These are phyloP conservation scores for Nasonia oneida DNA, from an alignment of 2,888 invertebrate genomes.

Conservation along the genomic window DNA sequence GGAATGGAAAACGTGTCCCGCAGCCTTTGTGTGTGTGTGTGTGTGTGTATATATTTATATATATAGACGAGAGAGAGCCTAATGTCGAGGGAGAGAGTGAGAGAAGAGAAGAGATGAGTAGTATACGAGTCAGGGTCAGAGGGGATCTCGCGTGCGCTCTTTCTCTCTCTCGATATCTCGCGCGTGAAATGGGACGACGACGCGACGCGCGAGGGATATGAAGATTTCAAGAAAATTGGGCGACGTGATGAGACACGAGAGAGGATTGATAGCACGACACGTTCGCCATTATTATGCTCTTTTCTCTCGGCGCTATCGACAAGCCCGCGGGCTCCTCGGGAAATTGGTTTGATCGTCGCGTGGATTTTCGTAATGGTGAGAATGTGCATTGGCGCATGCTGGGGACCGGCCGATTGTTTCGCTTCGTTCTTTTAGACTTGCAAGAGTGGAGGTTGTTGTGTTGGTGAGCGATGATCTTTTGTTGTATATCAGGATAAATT, in stretches of 20 bases:
- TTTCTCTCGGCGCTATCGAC: not conserved
- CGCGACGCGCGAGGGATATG: not conserved
- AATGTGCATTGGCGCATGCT: not conserved
- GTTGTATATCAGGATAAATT: too few relatives aligned
- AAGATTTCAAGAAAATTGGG: constrained; percentile 46
- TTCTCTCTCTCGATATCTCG: not conserved
- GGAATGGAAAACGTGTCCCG: constrained; percentile 60
- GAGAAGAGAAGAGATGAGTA: not conserved
- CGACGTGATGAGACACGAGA: too few relatives aligned
- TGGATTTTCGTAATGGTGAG: constrained; percentile 3
- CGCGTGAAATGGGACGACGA: constrained; percentile 28
- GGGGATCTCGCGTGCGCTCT: constrained; percentile 30
- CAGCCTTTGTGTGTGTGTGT: constrained; percentile 38
- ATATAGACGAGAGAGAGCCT: not conserved
- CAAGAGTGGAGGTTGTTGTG: too few relatives aligned
- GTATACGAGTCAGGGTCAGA: constrained; percentile 32
- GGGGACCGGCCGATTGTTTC: not conserved
- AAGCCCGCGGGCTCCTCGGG: not conserved
- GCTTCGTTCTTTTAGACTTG: not conserved
- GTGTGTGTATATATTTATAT: too few relatives aligned
- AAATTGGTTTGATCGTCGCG: not conserved
- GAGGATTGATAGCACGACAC: not conserved
- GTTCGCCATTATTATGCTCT: constrained; percentile 3
- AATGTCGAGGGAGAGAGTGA: constrained; percentile 27
- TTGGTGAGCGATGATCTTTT: too few relatives aligned